A percentile compares a stretch with the other conserved stretches of the same genome.
Evolutionary conservation across 2,797 vertebrate genomes (phyloP).

Genomic region (Acipenser transmontanus): DNA sequence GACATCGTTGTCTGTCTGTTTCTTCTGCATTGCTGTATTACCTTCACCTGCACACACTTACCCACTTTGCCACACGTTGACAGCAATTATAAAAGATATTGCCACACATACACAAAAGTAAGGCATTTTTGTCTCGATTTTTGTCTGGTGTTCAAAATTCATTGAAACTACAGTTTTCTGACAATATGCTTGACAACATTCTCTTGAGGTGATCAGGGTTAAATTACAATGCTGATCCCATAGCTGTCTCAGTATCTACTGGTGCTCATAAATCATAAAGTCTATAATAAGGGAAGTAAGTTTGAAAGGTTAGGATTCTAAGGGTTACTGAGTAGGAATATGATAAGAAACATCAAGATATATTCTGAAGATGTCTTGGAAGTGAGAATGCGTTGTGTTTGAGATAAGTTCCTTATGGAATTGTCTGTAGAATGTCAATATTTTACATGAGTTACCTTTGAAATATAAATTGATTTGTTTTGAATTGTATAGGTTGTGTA

Average conservation of each 20-base stretch:
- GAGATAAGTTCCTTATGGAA: conserved; percentile 32
- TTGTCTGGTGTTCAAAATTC: background rate
- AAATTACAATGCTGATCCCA: conserved; percentile 41
- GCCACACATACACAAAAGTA: too few relatives aligned
- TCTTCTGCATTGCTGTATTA: too few relatives aligned
- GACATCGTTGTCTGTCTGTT: too few relatives aligned
- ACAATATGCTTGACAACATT: conserved; percentile 30
- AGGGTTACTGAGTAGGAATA: conserved; percentile 40
- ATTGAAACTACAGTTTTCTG: conserved; percentile 8
- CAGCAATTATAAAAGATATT: too few relatives aligned
- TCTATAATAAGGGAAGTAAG: conserved; percentile 41
- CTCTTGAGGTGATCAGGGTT: conserved; percentile 30
- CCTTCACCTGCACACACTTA: too few relatives aligned
- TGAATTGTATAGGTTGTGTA: conserved; percentile 5
- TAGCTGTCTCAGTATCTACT: conserved; percentile 36
- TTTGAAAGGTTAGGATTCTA: conserved; percentile 45
- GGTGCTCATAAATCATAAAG: conserved; percentile 43
- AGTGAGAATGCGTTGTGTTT: conserved; percentile 36
- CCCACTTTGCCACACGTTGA: too few relatives aligned
- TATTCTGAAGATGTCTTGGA: conserved; percentile 38
- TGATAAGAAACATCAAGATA: conserved; percentile 40
- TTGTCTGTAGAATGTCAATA: conserved; percentile 14
- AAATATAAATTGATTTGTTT: conserved; percentile 6
- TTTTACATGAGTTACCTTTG: background rate
- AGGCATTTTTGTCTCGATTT: background rate